These are phyloP conservation scores for Necrosyrtes monachus DNA, from an alignment of 2,797 vertebrate species.

Conservation along the genomic window DNA sequence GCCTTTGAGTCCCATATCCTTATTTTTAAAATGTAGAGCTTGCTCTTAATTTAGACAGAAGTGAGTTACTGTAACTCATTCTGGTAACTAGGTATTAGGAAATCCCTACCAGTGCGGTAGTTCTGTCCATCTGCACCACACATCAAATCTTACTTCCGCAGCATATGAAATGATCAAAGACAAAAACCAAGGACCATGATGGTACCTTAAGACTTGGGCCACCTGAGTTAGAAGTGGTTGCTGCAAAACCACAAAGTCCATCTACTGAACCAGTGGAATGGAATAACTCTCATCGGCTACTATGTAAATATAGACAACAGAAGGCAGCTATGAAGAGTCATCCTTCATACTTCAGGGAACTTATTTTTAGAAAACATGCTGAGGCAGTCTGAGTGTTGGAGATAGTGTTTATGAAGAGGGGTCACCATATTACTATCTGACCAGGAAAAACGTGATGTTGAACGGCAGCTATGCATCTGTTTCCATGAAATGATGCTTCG, in stretches of 20 bases:
- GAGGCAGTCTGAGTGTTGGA: background rate
- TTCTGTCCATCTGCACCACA: background rate
- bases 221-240: background rate
- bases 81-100: background rate
- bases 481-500: background rate
- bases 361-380: background rate
- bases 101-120: background rate
- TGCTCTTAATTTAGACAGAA: background rate
- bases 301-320: background rate
- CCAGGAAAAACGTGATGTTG: background rate
- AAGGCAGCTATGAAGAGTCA: background rate
- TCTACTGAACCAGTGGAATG: background rate
- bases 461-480: background rate
- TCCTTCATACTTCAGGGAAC: background rate
- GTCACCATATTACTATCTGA: background rate
- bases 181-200: fast-evolving
- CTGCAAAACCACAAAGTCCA: background rate
- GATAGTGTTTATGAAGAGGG: background rate
- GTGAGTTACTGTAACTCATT: background rate
- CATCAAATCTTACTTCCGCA: background rate
- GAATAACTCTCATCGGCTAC: background rate
- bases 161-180: background rate
- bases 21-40: background rate
- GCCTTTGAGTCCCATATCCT: background rate
- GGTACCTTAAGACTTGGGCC: background rate